Evolutionary conservation across 2,113 vertebrate species (phyloP).

Genomic region (Dicaeum eximium): DNA sequence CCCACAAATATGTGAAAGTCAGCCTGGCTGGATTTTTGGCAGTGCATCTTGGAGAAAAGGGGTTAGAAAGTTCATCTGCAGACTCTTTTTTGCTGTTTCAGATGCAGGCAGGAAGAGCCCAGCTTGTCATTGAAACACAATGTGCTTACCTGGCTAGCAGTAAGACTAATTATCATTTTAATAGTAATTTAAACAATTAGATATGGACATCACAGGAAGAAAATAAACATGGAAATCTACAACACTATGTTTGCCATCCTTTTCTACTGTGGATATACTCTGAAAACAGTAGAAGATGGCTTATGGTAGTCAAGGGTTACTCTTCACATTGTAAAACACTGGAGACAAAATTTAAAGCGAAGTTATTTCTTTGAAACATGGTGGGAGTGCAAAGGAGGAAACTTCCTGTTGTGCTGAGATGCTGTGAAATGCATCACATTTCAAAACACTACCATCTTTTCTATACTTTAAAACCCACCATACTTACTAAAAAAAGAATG

Average conservation of each 20-base stretch:
- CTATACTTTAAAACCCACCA: not conserved
- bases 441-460: not conserved
- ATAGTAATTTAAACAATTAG: not conserved
- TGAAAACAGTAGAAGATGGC: not conserved
- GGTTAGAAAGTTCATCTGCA: not conserved
- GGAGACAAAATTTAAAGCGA: not conserved
- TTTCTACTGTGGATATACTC: not conserved
- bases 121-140: not conserved
- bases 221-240: not conserved
- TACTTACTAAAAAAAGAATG: not conserved
- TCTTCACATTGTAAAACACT: not conserved
- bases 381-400: not conserved
- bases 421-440: not conserved
- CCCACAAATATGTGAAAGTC: rapidly evolving
- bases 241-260: not conserved
- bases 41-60: not conserved
- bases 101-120: not conserved
- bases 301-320: not conserved
- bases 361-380: not conserved
- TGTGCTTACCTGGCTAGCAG: not conserved
- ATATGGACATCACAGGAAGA: not conserved
- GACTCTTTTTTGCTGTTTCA: not conserved
- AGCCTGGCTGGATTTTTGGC: not conserved
- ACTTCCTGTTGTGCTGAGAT: not conserved
- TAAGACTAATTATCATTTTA: not conserved